Evolutionary conservation across 2,888 invertebrate species (phyloP), one percentile per base, ranked within the genome.

Genomic region (Heliconius ethilla): DNA sequence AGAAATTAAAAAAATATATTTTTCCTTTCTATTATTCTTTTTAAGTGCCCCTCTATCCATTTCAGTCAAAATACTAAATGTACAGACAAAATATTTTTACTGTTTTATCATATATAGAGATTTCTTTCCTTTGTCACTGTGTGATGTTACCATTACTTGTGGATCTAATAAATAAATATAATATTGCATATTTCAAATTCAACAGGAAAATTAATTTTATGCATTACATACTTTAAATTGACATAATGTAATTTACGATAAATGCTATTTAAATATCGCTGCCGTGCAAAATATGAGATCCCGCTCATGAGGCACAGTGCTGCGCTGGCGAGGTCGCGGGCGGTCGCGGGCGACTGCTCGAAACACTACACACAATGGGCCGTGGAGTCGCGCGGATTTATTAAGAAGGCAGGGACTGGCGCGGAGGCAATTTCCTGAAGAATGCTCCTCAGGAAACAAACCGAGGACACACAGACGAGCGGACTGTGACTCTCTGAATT

Each of bases 381-480:
- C 1, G 62, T 62, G 65, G 59, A 65, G 45, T 51, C 45, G 59
- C 45, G 51, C 15, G 66, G 55, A 75, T 51, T 75, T 78, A 75
- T 75, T 75, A 75, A 78, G 66, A 51, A 65, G 75, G 75, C 81
- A 78, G 78, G 69, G 70, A 11, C 59, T 73, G 74, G 74, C 73
- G 73, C 63, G 79, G 78, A 81, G 81, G 86, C 85, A 84, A 86
- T 87, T 85, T 86, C 86, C 86, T 85, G 84, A 83, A 83, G 85
- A 85, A 85, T 83, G 81, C 81, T 80, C 69, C 62, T 40, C 74
- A 37, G 78, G 77, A 78, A 80, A 66, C 51, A 66, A 66, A 75
- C 66, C 66, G 13, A 75, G 75, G 27, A 40, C 51, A 66, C 51
- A n/a, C 27, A 65, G 13, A 62, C 27, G 75, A 59, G 33, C 74